A percentile compares a stretch with the other conserved stretches of the same genome.
Conservation (phyloP, 2,888 invertebrate species). For the Drosophila austrosaltans region DNA sequence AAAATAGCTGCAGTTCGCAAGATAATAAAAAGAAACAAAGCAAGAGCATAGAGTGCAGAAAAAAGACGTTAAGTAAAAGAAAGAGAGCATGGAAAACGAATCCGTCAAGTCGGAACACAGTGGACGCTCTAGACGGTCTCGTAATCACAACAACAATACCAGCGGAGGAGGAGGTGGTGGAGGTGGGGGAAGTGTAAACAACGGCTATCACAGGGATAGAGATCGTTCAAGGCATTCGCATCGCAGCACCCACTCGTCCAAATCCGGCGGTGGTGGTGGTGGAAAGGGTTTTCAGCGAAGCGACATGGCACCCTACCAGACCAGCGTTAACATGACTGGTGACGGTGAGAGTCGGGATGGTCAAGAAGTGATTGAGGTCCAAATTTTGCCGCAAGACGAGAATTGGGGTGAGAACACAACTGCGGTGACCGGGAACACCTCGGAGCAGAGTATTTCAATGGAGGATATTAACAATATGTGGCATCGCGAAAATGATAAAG, state of each 20-base stretch:
- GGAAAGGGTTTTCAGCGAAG: conserved; percentile 84
- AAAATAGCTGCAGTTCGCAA: conserved; percentile 57
- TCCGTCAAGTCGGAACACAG: conserved; percentile 96
- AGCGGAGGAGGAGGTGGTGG: conserved; percentile 59
- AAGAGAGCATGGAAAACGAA: conserved; percentile 92
- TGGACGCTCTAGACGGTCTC: conserved; percentile 90
- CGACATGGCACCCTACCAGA: conserved; percentile 94
- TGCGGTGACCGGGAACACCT: conserved; percentile 97
- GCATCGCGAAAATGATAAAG: conserved; percentile 89
- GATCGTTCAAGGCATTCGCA: conserved; percentile 87
- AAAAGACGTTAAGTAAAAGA: not conserved
- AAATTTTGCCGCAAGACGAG: conserved; percentile 97
- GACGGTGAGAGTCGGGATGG: conserved; percentile 90
- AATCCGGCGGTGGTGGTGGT: conserved; percentile 77
- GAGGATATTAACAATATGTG: conserved; percentile 96
- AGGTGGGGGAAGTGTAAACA: conserved; percentile 84
- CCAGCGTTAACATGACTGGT: conserved; percentile 90
- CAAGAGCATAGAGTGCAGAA: conserved; percentile 26
- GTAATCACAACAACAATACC: conserved; percentile 84
- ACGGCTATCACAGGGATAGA: conserved; percentile 85
- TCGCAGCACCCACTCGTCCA: conserved; percentile 85
- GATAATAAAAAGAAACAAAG: conserved; percentile 53
- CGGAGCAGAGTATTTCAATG: conserved; percentile 96
- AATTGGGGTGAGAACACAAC: conserved; percentile 99
- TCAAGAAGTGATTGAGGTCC: conserved; percentile 97